Percentiles rank a stretch among this genome's conserved stretches.
phyloP scores from a whole-genome alignment of 2,888 invertebrate species.

The Agrochola macilenta region DNA sequence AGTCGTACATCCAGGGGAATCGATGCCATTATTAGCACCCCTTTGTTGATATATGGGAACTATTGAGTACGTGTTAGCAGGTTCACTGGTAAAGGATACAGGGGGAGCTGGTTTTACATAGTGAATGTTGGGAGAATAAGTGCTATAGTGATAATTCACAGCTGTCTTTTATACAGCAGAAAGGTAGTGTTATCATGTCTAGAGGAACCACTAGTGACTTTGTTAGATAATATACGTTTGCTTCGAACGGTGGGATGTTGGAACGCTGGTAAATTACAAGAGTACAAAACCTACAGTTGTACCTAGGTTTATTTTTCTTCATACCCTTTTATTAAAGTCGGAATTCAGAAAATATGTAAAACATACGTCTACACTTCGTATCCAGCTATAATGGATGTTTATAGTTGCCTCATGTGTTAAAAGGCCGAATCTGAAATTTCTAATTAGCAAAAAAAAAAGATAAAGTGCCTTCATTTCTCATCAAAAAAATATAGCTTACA shows the following conservation, averaged over 20 bases:
- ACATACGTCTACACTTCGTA: not conserved
- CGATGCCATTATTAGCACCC: constrained; percentile 65
- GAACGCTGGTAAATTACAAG: not conserved
- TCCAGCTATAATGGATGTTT: not conserved
- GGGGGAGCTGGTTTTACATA: constrained; percentile 13
- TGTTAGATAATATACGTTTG: too few relatives aligned
- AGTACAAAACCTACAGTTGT: not conserved
- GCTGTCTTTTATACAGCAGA: too few relatives aligned
- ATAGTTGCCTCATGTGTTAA: not conserved
- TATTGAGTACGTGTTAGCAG: constrained; percentile 47
- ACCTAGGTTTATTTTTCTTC: not conserved
- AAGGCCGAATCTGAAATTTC: not conserved
- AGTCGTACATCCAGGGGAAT: constrained; percentile 43
- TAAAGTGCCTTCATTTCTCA: constrained; percentile 1
- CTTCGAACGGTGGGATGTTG: not conserved
- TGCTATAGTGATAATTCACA: not conserved
- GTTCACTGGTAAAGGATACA: constrained; percentile 29
- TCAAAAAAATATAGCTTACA: constrained; percentile 1
- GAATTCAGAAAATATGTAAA: not conserved
- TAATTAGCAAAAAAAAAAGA: not conserved
- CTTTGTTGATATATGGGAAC: constrained; percentile 60
- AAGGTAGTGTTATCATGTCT: not conserved
- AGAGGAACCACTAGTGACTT: not conserved
- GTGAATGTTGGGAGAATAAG: not conserved
- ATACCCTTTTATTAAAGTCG: not conserved